Evolutionary conservation across 2,888 invertebrate species (phyloP).

Genomic region (Pomacea canaliculata): DNA sequence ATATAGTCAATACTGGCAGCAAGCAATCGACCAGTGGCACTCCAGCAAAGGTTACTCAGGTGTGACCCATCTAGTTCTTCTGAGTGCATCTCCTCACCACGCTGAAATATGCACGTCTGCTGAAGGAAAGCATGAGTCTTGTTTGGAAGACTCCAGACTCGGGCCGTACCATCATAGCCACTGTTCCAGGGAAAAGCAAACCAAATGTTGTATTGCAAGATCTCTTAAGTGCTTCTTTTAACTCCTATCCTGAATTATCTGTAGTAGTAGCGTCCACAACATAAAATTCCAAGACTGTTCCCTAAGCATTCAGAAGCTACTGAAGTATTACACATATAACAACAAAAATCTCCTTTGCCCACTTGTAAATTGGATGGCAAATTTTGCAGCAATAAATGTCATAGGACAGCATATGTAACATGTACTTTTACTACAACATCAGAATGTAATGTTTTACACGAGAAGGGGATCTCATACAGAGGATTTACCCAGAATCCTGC

Average conservation of each 20-base stretch:
- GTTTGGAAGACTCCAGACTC: conserved; percentile 73
- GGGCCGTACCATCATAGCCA: conserved; percentile 76
- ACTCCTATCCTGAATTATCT: not conserved
- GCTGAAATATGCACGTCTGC: conserved; percentile 74
- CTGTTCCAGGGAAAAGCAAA: conserved; percentile 56
- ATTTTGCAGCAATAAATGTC: no score
- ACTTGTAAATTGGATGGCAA: no score
- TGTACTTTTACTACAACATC: no score
- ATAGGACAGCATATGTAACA: no score
- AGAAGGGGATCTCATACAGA: no score
- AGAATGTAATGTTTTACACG: no score
- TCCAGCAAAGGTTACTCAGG: conserved; percentile 73
- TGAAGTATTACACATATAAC: no score
- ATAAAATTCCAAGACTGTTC: not conserved
- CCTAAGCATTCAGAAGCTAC: no score
- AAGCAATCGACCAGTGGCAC: conserved; percentile 73
- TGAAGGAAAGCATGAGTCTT: conserved; percentile 71
- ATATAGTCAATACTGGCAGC: conserved; percentile 75
- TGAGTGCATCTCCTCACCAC: conserved; percentile 62
- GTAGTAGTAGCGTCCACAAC: not conserved
- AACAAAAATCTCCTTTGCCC: no score
- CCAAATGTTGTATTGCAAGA: not conserved
- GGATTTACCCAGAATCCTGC: no score
- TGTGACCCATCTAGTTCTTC: conserved; percentile 73
- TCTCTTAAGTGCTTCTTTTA: not conserved